phyloP scores from a whole-genome alignment of 2,888 invertebrate species.

The Ichneumoninae sp. region DNA sequence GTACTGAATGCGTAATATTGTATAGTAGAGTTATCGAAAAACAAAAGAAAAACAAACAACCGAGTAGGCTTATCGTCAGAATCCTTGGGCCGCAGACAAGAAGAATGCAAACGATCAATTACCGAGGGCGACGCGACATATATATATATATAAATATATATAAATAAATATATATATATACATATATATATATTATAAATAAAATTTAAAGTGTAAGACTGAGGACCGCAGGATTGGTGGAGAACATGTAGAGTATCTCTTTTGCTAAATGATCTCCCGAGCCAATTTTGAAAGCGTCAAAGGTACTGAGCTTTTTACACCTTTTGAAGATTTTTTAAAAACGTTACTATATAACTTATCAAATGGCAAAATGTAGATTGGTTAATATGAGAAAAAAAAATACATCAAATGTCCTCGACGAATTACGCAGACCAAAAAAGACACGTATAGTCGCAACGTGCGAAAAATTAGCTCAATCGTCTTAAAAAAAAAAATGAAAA shows the following conservation, averaged over 20 bases:
- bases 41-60: background rate
- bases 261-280: conserved; percentile 43
- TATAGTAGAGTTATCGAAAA: conserved; percentile 38
- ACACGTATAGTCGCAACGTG: background rate
- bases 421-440: background rate
- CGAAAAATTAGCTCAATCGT: conserved; percentile 25
- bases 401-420: background rate
- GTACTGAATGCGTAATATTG: conserved; percentile 41
- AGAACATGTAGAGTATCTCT: conserved; percentile 42
- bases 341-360: conserved; percentile 37
- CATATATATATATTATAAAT: conserved; percentile 15
- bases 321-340: conserved; percentile 52
- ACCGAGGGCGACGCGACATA: conserved; percentile 40
- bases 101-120: conserved; percentile 48
- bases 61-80: conserved; percentile 43
- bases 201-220: conserved; percentile 60
- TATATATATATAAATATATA: conserved; percentile 5
- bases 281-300: conserved; percentile 25
- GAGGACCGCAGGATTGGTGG: conserved; percentile 63
- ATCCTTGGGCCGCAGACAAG: conserved; percentile 42
- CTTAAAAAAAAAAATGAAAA: conserved; percentile 16
- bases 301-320: conserved; percentile 57
- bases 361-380: conserved; percentile 70
- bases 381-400: conserved; percentile 45
- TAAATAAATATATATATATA: background rate